Conservation (phyloP, 2,113 vertebrate genomes). For the Erinaceus europaeus region DNA sequence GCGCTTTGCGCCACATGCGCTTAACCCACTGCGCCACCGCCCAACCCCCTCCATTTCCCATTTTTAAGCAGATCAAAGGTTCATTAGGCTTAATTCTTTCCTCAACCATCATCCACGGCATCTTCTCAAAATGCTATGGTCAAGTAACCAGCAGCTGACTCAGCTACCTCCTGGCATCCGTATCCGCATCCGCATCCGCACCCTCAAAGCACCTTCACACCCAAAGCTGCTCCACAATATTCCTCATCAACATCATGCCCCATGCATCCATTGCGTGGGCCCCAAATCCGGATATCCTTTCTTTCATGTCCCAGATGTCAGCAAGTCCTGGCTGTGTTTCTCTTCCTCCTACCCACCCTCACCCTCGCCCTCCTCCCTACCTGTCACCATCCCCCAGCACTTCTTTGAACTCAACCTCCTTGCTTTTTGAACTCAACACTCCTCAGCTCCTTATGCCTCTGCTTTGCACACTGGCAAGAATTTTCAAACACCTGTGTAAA, state of each 20-base stretch:
- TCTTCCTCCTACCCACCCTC: background rate
- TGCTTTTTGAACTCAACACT: background rate
- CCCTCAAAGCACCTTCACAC: too few species aligned
- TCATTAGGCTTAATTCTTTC: background rate
- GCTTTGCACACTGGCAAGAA: background rate
- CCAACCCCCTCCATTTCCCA: background rate
- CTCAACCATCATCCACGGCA: background rate
- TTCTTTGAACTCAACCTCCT: background rate
- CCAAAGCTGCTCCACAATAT: background rate
- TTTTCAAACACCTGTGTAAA: background rate
- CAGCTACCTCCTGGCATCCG: background rate
- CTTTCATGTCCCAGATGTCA: background rate
- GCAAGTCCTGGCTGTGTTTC: background rate
- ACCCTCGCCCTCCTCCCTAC: background rate
- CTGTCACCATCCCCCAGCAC: background rate
- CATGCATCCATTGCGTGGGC: background rate
- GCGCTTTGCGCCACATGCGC: too few species aligned
- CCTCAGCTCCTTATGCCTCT: background rate
- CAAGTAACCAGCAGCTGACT: background rate
- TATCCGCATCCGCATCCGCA: too few species aligned
- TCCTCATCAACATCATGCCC: background rate
- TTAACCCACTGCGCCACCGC: too few species aligned
- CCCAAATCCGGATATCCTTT: background rate
- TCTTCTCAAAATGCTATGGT: background rate
- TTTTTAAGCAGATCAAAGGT: slow-evolving; percentile 1